Evolutionary conservation across 1,140 invertebrate species (phyloP).

Genomic region (Plectus sambesii): DNA sequence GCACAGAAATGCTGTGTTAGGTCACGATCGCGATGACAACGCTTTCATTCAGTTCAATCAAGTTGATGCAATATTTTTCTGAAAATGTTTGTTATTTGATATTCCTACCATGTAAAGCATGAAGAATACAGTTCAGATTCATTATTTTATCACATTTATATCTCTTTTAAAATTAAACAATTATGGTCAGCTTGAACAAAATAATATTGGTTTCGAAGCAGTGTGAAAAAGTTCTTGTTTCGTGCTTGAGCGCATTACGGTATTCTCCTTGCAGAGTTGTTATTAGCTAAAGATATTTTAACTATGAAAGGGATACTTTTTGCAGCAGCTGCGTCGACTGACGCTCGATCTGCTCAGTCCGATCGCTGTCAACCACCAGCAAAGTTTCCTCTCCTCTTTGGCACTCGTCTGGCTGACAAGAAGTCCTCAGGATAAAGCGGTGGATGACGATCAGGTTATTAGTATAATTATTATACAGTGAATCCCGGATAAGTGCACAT

Average conservation of each 20-base stretch:
- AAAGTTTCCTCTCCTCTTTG: constrained; percentile 68
- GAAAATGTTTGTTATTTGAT: constrained; percentile 4
- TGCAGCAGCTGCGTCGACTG: constrained; percentile 60
- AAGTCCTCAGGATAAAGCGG: constrained; percentile 51
- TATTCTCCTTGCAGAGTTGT: constrained; percentile 54
- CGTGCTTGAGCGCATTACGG: no score
- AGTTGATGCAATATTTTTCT: constrained; percentile 38
- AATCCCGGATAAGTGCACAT: no score
- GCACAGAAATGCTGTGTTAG: no score
- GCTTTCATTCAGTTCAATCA: no score
- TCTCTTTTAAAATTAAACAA: no score
- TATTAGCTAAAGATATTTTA: constrained; percentile 19
- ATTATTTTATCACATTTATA: no score
- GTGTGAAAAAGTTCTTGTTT: no score
- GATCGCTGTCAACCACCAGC: constrained; percentile 69
- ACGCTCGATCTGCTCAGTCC: constrained; percentile 74
- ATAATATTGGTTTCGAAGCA: no score
- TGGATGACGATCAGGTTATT: constrained; percentile 28
- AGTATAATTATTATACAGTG: constrained; percentile 43
- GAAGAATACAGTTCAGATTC: no score
- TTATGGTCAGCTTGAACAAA: no score
- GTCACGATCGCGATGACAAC: no score
- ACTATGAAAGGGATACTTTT: constrained; percentile 19
- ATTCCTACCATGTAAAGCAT: constrained; percentile 12
- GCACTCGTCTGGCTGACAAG: constrained; percentile 71